These are phyloP conservation scores for Anastrepha ludens DNA, from an alignment of 1,140 invertebrate species.

Conservation along the genomic window DNA sequence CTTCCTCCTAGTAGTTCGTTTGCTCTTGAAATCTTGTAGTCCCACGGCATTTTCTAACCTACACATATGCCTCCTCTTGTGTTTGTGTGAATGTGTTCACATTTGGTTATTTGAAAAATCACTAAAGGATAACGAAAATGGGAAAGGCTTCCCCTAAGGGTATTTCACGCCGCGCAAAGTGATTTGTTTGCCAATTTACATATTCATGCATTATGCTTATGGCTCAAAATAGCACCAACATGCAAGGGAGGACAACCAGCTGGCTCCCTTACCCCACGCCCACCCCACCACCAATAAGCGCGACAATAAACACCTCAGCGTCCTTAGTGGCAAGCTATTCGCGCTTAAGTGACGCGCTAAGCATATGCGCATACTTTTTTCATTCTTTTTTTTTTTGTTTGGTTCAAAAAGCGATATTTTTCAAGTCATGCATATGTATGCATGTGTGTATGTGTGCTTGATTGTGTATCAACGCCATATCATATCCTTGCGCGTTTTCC, in stretches of 20 bases:
- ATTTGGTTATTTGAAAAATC: constrained; percentile 42
- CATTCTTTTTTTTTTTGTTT: background rate
- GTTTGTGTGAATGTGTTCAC: background rate
- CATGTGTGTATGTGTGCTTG: background rate
- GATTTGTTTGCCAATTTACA: constrained; percentile 58
- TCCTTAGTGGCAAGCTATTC: too few species aligned
- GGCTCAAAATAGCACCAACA: constrained; percentile 1
- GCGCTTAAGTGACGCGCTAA: too few species aligned
- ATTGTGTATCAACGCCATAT: constrained; percentile 19
- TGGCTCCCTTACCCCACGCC: background rate
- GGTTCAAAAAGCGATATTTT: background rate
- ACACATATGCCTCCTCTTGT: background rate
- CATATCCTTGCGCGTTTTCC: constrained; percentile 52
- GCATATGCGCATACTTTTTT: background rate
- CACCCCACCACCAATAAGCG: too few species aligned
- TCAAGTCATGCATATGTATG: constrained; percentile 3
- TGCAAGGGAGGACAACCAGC: background rate
- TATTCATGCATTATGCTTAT: constrained; percentile 56
- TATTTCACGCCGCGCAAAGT: constrained; percentile 52
- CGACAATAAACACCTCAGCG: background rate
- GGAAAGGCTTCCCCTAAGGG: constrained; percentile 43
- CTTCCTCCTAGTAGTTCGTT: background rate
- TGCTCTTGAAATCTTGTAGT: background rate
- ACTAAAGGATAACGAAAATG: constrained; percentile 38
- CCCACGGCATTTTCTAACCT: background rate